Evolutionary conservation across 2,113 vertebrate genomes (phyloP).

Genomic region (Grammomys surdaster): DNA sequence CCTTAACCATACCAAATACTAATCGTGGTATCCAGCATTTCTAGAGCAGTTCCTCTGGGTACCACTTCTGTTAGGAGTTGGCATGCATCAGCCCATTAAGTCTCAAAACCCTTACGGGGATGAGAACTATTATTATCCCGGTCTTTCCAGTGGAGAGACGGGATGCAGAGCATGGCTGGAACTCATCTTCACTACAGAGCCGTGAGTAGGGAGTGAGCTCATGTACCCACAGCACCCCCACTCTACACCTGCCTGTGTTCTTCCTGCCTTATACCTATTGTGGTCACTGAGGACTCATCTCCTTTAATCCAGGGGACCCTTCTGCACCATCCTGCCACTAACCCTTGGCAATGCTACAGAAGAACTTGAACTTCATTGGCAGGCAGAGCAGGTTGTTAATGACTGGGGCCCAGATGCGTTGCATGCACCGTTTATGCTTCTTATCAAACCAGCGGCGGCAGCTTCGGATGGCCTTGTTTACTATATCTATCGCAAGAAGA

Average conservation of each 20-base stretch:
- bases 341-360: slow-evolving; percentile 90
- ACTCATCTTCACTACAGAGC: too few relatives aligned
- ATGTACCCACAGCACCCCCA: background rate
- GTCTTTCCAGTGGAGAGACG: background rate
- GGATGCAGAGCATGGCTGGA: background rate
- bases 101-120: background rate
- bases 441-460: slow-evolving; percentile 89
- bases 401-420: slow-evolving; percentile 82
- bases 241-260: background rate
- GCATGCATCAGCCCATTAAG: too few relatives aligned
- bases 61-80: background rate
- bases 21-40: background rate
- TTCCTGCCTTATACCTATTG: background rate
- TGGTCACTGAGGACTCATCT: background rate
- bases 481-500: slow-evolving; percentile 84
- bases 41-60: background rate
- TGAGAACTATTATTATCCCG: background rate
- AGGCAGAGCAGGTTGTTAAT: slow-evolving; percentile 92
- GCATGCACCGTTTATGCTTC: slow-evolving; percentile 83
- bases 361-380: slow-evolving; percentile 92
- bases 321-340: slow-evolving; percentile 1
- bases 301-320: background rate
- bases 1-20: background rate
- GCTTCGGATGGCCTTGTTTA: slow-evolving; percentile 84
- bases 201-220: background rate